These are phyloP conservation scores for Drosophila neonasuta DNA, from an alignment of 2,888 invertebrate genomes.

Conservation along the genomic window DNA sequence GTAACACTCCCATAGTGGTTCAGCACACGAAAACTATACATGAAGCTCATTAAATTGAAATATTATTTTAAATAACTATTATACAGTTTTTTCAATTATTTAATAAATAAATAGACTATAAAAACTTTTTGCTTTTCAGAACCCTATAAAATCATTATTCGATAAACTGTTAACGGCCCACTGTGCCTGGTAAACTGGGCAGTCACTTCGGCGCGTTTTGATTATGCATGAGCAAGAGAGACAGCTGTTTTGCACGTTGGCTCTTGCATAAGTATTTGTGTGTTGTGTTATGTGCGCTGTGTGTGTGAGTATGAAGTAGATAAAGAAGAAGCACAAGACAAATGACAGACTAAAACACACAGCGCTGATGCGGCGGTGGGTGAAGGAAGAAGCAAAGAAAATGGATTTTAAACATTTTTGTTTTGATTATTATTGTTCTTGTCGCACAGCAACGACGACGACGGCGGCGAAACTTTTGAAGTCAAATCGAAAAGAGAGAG, in stretches of 20 bases:
- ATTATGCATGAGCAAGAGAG: slow-evolving; percentile 65
- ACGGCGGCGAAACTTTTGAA: slow-evolving; percentile 59
- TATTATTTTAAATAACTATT: too few species aligned
- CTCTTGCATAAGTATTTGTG: slow-evolving; percentile 47
- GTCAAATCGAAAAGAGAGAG: slow-evolving; percentile 38
- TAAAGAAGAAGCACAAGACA: slow-evolving; percentile 65
- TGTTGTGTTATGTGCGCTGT: neutral
- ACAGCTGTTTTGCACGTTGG: slow-evolving; percentile 63
- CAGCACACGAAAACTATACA: neutral
- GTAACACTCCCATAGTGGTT: slow-evolving; percentile 24
- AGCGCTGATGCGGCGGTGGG: slow-evolving; percentile 55
- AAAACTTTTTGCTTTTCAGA: too few species aligned
- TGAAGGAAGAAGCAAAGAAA: slow-evolving; percentile 68
- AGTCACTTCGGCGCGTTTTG: slow-evolving; percentile 46
- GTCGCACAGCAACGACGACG: slow-evolving; percentile 68
- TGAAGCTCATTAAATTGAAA: too few species aligned
- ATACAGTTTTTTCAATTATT: too few species aligned
- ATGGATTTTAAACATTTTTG: slow-evolving; percentile 79
- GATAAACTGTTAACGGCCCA: slow-evolving; percentile 27
- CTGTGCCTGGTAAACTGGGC: slow-evolving; percentile 44
- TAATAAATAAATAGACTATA: too few species aligned
- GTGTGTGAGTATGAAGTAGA: slow-evolving; percentile 38
- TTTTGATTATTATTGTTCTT: slow-evolving; percentile 79
- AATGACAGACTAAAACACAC: slow-evolving; percentile 65
- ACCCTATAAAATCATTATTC: too few species aligned